Conservation (phyloP, 2,888 invertebrate species). For the Stegophylla sp. region DNA sequence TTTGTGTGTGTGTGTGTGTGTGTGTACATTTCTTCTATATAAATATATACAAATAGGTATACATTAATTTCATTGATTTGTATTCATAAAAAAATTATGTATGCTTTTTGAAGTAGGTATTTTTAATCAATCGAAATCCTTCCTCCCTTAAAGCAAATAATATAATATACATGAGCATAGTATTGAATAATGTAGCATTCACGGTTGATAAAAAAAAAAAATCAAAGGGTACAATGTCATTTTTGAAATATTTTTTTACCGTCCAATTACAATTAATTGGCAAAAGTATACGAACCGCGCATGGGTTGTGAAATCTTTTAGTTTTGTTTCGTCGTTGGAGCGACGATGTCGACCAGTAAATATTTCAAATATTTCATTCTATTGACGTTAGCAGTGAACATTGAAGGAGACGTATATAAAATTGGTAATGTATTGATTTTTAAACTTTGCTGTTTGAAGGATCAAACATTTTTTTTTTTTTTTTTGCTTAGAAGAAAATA, state of each 20-base stretch:
- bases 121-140: neutral
- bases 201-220: neutral
- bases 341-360: neutral
- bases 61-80: neutral
- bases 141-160: too few relatives aligned
- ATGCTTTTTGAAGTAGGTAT: constrained; percentile 46
- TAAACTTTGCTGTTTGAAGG: too few relatives aligned
- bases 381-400: neutral
- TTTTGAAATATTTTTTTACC: constrained; percentile 12
- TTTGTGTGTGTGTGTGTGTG: neutral
- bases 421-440: constrained; percentile 10
- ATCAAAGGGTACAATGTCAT: constrained; percentile 4
- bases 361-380: neutral
- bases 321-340: neutral
- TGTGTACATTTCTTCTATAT: too few relatives aligned
- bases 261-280: constrained; percentile 54
- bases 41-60: too few relatives aligned
- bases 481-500: too few relatives aligned
- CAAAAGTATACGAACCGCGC: neutral
- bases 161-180: neutral
- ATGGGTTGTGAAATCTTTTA: neutral
- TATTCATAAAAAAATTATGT: constrained; percentile 5
- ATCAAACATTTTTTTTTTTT: too few relatives aligned
- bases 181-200: constrained; percentile 28
- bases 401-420: neutral